phyloP scores from a whole-genome alignment of 2,888 invertebrate genomes.

The Sisyra terminalis region DNA sequence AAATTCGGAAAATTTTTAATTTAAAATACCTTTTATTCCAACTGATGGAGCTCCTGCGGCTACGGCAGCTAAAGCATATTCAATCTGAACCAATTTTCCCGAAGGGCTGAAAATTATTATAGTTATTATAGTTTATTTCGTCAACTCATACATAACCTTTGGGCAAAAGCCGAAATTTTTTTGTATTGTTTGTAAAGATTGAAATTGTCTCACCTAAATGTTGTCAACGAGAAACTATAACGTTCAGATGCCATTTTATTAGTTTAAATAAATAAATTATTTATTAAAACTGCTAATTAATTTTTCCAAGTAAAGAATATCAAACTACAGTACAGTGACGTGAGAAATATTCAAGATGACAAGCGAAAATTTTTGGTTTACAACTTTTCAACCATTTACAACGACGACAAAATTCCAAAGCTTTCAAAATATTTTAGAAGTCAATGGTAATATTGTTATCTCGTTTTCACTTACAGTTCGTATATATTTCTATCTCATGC shows the following conservation, averaged over 20 bases:
- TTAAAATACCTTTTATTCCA: slow-evolving; percentile 74
- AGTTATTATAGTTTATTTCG: slow-evolving; percentile 8
- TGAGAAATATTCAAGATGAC: not conserved
- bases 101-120: slow-evolving; percentile 87
- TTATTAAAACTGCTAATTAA: slow-evolving; percentile 23
- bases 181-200: slow-evolving; percentile 11
- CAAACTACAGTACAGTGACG: no score
- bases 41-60: slow-evolving; percentile 97
- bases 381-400: not conserved
- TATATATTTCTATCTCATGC: no score
- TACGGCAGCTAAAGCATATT: slow-evolving; percentile 98
- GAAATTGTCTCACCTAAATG: slow-evolving; percentile 46
- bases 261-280: slow-evolving; percentile 30
- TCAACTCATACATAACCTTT: slow-evolving; percentile 4
- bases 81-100: slow-evolving; percentile 97
- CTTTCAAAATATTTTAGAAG: not conserved
- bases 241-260: slow-evolving; percentile 73
- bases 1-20: not conserved
- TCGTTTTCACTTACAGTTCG: no score
- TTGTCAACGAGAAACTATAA: slow-evolving; percentile 91
- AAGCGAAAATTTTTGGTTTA: not conserved
- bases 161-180: slow-evolving; percentile 5
- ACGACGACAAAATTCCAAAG: not conserved
- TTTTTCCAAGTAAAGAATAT: no score
- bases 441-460: not conserved